Base-by-base conservation (phyloP, 2,113 vertebrate species). In the Philantomba maxwellii region DNA sequence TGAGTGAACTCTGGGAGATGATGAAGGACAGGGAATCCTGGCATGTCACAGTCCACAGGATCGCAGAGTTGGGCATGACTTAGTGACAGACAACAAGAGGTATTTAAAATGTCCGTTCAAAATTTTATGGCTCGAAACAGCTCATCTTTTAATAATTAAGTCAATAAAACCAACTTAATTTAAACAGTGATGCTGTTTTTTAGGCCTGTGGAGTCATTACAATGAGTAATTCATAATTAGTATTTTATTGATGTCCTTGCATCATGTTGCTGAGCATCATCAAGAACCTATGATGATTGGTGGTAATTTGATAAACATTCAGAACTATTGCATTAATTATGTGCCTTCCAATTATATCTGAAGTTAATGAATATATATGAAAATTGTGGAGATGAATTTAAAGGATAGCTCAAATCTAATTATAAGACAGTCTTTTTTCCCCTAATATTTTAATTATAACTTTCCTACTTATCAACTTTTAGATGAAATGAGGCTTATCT, bases 131-230 rank as follows among this genome's bases (percentile, higher is more conserved):
- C 93, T 98, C 97, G 55, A 89, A 98, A 98, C 83, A 98, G 75
- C 81, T 98, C 97, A 98, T 98, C 94, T 96, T 98, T 98, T 97
- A 98, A 98, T 98, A 98, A 98, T 98, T 98, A 98, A 98, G 97
- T 98, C 98, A 98, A 98, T 98, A 98, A 98, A 98, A 98, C 97
- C 98, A 98, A 98, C 90, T 98, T 98, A 99, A 98, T 98, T 98
- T 98, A 98, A 98, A 98, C 62, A 93, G 58, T 36, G 36, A 80
- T 97, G 92, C 89, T 98, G 95, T 96, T 98, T 96, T 98, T 94
- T 97, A 98, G 93, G 97, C 91, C 93, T 97, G 95, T 97, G 93
- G 58, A 98, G 85, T 97, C 97, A 98, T 98, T 98, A 98, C 96
- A 98, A 98, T 98, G 98, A 98, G 96, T 98, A 98, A 98, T 98